Conservation (phyloP, 2,113 vertebrate species). For the Callaeas wilsoni region DNA sequence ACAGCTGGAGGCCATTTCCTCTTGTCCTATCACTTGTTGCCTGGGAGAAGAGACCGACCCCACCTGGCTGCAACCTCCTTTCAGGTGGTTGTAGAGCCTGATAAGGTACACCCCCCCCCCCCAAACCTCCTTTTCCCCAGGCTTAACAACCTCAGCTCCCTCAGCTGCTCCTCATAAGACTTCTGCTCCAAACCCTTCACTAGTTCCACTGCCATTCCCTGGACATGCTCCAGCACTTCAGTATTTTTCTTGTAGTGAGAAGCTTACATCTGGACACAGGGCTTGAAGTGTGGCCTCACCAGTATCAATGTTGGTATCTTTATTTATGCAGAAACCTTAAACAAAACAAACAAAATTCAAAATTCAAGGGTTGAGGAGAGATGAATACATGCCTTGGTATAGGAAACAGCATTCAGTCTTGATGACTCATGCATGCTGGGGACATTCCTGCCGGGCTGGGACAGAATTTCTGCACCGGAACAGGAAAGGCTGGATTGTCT, state of each 20-base stretch:
- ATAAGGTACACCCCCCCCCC: not conserved
- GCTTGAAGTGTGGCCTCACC: not conserved
- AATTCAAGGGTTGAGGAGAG: not conserved
- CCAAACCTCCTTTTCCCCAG: not conserved
- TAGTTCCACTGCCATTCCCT: not conserved
- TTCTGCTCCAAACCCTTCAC: not conserved
- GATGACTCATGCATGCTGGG: accelerated
- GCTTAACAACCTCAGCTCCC: not conserved
- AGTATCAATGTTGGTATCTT: not conserved
- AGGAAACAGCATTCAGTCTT: not conserved
- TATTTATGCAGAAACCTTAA: not conserved
- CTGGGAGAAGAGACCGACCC: not conserved
- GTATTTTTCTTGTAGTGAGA: not conserved
- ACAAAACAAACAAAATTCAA: not conserved
- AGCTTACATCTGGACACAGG: not conserved
- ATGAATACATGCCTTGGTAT: not conserved
- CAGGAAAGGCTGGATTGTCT: not conserved
- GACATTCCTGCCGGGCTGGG: not conserved
- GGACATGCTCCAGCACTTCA: not conserved
- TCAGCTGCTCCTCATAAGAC: not conserved
- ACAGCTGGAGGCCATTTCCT: not conserved
- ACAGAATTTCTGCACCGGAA: not conserved
- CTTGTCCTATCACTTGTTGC: not conserved
- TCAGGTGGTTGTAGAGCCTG: not conserved
- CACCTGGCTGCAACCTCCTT: not conserved